Percentiles rank a stretch among this genome's conserved stretches.
Conservation (phyloP, 2,888 invertebrate genomes). For the Caenorhabditis uteleia region DNA sequence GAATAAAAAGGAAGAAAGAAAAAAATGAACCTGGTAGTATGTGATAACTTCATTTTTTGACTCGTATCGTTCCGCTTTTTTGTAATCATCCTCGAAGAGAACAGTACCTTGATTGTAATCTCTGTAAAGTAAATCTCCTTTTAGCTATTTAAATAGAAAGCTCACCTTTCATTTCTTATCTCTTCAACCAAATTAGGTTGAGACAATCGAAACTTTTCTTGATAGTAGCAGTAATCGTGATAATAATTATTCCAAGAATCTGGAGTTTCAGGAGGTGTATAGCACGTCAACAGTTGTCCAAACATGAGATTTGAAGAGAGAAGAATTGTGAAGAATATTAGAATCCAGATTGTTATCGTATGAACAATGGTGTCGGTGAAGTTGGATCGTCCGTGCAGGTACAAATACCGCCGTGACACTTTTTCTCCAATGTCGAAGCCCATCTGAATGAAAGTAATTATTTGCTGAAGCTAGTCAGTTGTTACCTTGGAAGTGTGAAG, state of each 20-base stretch:
- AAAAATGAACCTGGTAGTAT: too few relatives aligned
- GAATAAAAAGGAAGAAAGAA: too few relatives aligned
- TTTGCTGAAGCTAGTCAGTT: too few relatives aligned
- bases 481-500: too few relatives aligned
- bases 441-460: not conserved
- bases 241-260: constrained; percentile 33
- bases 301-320: constrained; percentile 30
- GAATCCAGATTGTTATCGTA: constrained; percentile 27
- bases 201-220: constrained; percentile 24
- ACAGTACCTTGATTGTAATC: too few relatives aligned
- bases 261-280: constrained; percentile 26
- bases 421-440: not conserved
- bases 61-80: not conserved
- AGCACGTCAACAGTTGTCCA: constrained; percentile 30
- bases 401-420: constrained; percentile 8
- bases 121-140: not conserved
- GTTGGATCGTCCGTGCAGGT: constrained; percentile 33
- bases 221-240: constrained; percentile 40
- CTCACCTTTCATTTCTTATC: not conserved
- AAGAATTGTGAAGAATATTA: constrained; percentile 14
- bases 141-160: not conserved
- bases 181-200: not conserved
- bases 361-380: constrained; percentile 33
- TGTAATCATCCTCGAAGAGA: not conserved
- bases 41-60: constrained; percentile 6